Percentiles rank a stretch among this genome's conserved stretches.
Evolutionary conservation across 2,797 vertebrate genomes (phyloP).

Genomic region (Chaunax sp.): DNA sequence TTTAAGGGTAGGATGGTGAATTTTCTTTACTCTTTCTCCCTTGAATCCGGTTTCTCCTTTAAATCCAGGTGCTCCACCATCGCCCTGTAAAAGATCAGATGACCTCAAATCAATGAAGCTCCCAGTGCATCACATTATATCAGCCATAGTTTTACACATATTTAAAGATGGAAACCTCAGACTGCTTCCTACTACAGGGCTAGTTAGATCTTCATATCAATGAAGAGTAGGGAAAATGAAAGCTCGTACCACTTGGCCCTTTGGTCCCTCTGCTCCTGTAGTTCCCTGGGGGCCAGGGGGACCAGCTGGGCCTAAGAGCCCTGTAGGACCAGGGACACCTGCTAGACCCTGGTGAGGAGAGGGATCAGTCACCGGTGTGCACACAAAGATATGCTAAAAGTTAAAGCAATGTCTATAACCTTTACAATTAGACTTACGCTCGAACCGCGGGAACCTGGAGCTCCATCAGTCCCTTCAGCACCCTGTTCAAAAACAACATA

Average conservation of each 20-base stretch:
- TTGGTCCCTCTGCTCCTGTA: conserved; percentile 89
- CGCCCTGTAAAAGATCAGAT: conserved; percentile 84
- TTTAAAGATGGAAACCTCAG: neutral
- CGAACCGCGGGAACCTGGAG: conserved; percentile 88
- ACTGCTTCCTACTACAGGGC: neutral
- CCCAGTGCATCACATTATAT: neutral
- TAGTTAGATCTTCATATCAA: neutral
- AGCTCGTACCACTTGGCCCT: conserved; percentile 90
- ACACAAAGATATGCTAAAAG: neutral
- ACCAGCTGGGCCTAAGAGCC: conserved; percentile 87
- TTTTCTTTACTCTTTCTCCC: conserved; percentile 87
- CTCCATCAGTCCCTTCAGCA: conserved; percentile 87
- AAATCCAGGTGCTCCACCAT: conserved; percentile 87
- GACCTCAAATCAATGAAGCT: neutral
- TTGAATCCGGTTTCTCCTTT: conserved; percentile 95
- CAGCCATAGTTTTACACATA: neutral
- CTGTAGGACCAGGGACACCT: conserved; percentile 89
- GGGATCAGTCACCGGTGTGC: neutral
- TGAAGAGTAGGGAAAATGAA: neutral
- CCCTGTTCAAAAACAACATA: conserved; percentile 82
- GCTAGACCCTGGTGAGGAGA: conserved; percentile 83
- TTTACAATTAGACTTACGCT: conserved; percentile 80
- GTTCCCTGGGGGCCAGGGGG: conserved; percentile 93
- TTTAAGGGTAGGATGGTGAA: neutral
- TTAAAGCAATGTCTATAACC: neutral